A percentile compares a stretch with the other conserved stretches of the same genome.
Conservation (phyloP, 2,888 invertebrate genomes). For the Axea sp. region DNA sequence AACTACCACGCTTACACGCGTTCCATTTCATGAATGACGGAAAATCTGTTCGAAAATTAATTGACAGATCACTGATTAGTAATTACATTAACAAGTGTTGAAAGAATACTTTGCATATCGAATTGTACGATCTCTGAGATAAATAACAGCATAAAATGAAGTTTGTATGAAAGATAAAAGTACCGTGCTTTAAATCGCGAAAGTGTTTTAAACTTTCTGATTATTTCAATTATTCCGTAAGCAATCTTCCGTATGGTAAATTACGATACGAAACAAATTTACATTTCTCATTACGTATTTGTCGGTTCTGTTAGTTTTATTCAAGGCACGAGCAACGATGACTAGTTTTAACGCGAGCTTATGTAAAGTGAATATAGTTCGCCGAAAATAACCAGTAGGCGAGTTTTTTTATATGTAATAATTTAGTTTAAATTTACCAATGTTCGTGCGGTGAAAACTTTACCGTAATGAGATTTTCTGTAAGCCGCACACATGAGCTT, state of each 20-base stretch:
- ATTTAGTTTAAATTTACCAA: neutral
- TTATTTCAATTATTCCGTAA: too few species aligned
- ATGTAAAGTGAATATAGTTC: neutral
- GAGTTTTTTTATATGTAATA: neutral
- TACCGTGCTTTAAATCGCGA: too few species aligned
- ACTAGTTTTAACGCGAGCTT: neutral
- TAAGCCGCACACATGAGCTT: constrained; percentile 4
- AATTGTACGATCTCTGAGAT: too few species aligned
- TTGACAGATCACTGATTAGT: neutral
- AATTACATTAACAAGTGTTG: neutral
- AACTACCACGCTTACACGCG: too few species aligned
- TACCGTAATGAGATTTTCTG: constrained; percentile 4
- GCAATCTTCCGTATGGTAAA: too few species aligned
- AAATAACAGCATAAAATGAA: too few species aligned
- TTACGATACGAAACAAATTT: too few species aligned
- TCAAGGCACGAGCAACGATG: neutral
- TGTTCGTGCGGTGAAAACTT: neutral
- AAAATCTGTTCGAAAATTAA: constrained; percentile 5
- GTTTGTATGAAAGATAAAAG: too few species aligned
- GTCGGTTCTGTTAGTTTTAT: too few species aligned
- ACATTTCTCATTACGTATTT: too few species aligned
- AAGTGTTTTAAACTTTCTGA: too few species aligned
- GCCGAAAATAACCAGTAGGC: neutral
- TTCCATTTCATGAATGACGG: too few species aligned
- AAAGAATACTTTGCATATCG: neutral